Base-by-base conservation (phyloP, 2,888 invertebrate genomes). In the Xanthorhoe spadicearia region DNA sequence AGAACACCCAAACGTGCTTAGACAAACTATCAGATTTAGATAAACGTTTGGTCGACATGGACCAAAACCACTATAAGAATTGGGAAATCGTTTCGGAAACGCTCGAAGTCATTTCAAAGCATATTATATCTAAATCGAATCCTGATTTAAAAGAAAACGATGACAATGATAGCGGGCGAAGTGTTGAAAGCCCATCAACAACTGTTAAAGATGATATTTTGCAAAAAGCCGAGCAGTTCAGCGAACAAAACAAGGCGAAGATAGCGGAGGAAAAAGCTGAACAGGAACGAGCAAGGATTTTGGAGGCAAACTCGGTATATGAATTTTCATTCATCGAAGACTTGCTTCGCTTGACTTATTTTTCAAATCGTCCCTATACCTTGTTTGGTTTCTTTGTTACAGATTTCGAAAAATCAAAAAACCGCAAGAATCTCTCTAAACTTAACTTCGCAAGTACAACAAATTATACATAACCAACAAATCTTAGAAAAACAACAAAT, bases 161-260 rank as follows among this genome's bases (percentile, higher is more conserved):
- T 10, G 7, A 23, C 23, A 8, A 23, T 50, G 50, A 50, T 3
- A 15, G 17, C 8, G 9, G 23, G 2, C 3, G 18, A 2, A 23
- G 4, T 13, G 2, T 50, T 13, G 13, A 50, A 50, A 49, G 49
- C 7, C 50, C 50, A 0, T 23, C 51, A 1, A 23, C 51, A 3
- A 23, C 18, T 9, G 4, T 15, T 2, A 9, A 7, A 13, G 23
- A 50, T 13, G 23, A 23, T 9, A 18, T 51, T 10, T 5, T 23
- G 4, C 51, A n/a, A 10, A 23, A 23, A 10, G 51, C 51, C 6
- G 23, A 51, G 23, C 51, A 23, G 23, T 51, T 51, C 23, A 51
- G 51, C n/a, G 13, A n/a, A 23, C 51, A 51, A 23, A 51, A 51
- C n/a, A 51, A 51, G 23, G 51, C 23, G 2, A 19, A 13, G n/a